Base-by-base conservation (phyloP, 1,140 invertebrate genomes). In the Sitobion miscanthi region DNA sequence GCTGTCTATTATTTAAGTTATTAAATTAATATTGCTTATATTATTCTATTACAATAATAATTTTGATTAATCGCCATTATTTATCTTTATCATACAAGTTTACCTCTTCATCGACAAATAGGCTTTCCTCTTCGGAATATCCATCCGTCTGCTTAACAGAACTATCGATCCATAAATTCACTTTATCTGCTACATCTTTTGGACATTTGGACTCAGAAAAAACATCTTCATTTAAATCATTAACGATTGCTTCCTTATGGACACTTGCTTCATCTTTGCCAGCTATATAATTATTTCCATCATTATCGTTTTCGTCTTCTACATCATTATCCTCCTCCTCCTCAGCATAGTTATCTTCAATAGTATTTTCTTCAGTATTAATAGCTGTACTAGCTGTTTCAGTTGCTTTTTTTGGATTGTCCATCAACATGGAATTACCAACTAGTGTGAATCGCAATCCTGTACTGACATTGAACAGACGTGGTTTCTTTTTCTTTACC, bases 131-230 rank as follows among this genome's bases (percentile, higher is more conserved):
- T 30, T 82, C 91, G 3, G n/a, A 52, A n/a, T 93, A 93, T 42
- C 9, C 91, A 25, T 93, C 38, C 0, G 89, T 69, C 14, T 30
- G 89, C 42, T 90, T 62, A 0, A 90, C 89, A 1, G 89, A 90
- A n/a, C 57, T 93, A 25, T 93, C 91, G 49, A 93, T 93, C 91
- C 91, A 93, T 0, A 82, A 93, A n/a, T 93, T 93, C 17, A 93
- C 91, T 52, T 93, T 93, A 45, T 93, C 91, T 35, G 49, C 91
- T 11, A 93, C 91, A 49, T 93, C 91, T 38, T 86, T 93, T 17
- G 91, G 91, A 54, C 91, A 93, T 38, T 38, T 92, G 45, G 90
- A 52, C 69, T 92, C 90, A 0, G 62, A 49, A 6, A 30, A 69
- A n/a, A 17, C 30, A 0, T 77, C 90, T 62, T 47, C 90, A 11